Evolutionary conservation across 2,888 invertebrate genomes (phyloP), one percentile per base, ranked within the genome.

Genomic region (Drosophila paramelanica): DNA sequence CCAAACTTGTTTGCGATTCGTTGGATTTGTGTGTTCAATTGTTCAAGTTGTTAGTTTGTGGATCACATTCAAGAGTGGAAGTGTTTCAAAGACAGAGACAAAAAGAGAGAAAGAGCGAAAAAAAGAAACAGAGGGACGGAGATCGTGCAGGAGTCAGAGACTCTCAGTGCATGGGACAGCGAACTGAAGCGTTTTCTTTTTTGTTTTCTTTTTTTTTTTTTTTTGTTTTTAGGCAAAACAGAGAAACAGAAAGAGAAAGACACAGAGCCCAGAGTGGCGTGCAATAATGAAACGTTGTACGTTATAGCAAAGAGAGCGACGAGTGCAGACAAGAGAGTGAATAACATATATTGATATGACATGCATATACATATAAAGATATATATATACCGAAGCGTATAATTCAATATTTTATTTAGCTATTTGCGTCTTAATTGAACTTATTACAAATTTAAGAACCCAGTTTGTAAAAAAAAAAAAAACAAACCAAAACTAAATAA

Each of bases 1-100:
- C 96, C 97, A 97, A 73, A 96, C 96, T 85, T 87, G 50, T 62
- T 62, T 52, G 61, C 46, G 50, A 38, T 56, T 65, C 41, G 64
- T 45, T 75, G 60, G 42, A 53, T 46, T 62, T 14, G 27, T 39
- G n/a, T 60, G 25, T 47, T 70, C 17, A 56, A 55, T 67, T 64
- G 51, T 60, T 72, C 38, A 51, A 59, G 53, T 58, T 61, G 56
- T 76, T 78, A 57, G 55, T 59, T 62, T 49, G 52, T 45, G 38
- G 5, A 52, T 70, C 38, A 20, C 49, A 59, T 43, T 39, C 25
- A 10, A 61, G 8, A 20, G 33, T 27, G n/a, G 38, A 27, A 45
- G 39, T 23, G 11, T 51, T 45, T 31, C n/a, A 10, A 2, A 31
- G 50, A 46, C 53, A 7, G 23, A 47, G 43, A 13, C 20, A 17